phyloP scores from a whole-genome alignment of 1,140 invertebrate species.

The Triops longicaudatus region DNA sequence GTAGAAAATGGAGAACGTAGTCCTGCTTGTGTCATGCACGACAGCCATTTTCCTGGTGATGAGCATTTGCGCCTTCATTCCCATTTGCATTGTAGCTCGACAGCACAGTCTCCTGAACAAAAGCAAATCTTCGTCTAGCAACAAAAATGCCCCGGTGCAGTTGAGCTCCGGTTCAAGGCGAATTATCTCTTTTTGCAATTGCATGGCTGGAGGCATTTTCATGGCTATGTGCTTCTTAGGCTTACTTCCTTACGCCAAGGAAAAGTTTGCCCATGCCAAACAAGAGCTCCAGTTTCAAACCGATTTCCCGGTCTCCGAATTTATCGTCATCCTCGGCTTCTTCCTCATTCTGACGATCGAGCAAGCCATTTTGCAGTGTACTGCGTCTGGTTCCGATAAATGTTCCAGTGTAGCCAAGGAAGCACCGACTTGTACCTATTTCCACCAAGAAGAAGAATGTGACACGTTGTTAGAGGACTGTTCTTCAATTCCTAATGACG shows the following conservation, averaged over 20 bases:
- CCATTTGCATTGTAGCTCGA: slow-evolving; percentile 26
- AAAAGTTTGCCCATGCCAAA: slow-evolving; percentile 33
- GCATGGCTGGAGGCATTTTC: slow-evolving; percentile 40
- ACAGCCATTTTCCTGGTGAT: slow-evolving; percentile 24
- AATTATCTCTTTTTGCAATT: slow-evolving; percentile 37
- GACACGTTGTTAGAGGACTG: background rate
- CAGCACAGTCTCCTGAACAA: background rate
- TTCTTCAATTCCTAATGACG: background rate
- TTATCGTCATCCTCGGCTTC: slow-evolving; percentile 36
- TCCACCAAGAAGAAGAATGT: slow-evolving; percentile 11
- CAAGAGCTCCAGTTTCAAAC: slow-evolving; percentile 24
- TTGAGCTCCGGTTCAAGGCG: slow-evolving; percentile 23
- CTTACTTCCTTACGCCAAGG: slow-evolving; percentile 38
- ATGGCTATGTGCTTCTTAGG: slow-evolving; percentile 40
- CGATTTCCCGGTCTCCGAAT: slow-evolving; percentile 34
- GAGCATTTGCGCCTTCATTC: slow-evolving; percentile 26
- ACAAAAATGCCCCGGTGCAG: background rate
- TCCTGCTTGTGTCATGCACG: slow-evolving; percentile 15
- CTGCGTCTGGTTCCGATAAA: slow-evolving; percentile 3
- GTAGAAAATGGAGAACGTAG: slow-evolving; percentile 22
- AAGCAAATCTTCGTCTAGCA: background rate
- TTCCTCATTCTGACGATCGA: slow-evolving; percentile 36
- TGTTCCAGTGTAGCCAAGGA: background rate
- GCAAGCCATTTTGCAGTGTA: slow-evolving; percentile 31
- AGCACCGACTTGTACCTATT: slow-evolving; percentile 16